These are phyloP conservation scores for Hydropotes inermis DNA, from an alignment of 2,113 vertebrate species.

Conservation along the genomic window DNA sequence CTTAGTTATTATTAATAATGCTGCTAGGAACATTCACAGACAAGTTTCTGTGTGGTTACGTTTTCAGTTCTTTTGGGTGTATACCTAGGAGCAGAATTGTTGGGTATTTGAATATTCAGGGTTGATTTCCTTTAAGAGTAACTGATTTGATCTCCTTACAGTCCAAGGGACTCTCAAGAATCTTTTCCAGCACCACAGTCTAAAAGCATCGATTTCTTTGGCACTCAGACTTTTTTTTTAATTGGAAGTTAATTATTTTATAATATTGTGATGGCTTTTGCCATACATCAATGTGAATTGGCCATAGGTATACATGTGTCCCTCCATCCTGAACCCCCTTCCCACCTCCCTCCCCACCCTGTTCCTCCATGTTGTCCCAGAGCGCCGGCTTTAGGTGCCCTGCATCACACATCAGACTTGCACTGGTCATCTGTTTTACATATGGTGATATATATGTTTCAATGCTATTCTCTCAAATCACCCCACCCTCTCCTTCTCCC, in stretches of 20 bases:
- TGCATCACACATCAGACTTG: not conserved
- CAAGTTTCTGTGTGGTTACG: not conserved
- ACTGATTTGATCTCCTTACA: not conserved
- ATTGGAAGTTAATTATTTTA: not conserved
- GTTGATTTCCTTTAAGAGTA: not conserved
- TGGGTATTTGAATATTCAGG: not conserved
- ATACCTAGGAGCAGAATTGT: not conserved
- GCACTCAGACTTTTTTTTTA: not conserved
- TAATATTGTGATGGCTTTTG: not conserved
- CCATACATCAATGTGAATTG: not conserved
- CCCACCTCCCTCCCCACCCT: not conserved
- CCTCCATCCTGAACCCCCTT: not conserved
- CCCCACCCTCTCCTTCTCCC: not conserved
- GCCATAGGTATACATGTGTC: not conserved
- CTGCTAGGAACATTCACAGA: not conserved
- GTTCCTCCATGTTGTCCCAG: not conserved
- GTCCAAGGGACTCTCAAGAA: not conserved
- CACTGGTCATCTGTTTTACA: not conserved
- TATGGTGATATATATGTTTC: not conserved
- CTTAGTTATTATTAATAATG: not conserved
- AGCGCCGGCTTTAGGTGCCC: not conserved
- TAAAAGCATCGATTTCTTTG: not conserved
- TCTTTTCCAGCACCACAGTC: not conserved
- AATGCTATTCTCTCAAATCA: not conserved
- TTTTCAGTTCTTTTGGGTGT: not conserved